Conservation (phyloP, 1,140 invertebrate genomes). For the Drosophila tropicalis region DNA sequence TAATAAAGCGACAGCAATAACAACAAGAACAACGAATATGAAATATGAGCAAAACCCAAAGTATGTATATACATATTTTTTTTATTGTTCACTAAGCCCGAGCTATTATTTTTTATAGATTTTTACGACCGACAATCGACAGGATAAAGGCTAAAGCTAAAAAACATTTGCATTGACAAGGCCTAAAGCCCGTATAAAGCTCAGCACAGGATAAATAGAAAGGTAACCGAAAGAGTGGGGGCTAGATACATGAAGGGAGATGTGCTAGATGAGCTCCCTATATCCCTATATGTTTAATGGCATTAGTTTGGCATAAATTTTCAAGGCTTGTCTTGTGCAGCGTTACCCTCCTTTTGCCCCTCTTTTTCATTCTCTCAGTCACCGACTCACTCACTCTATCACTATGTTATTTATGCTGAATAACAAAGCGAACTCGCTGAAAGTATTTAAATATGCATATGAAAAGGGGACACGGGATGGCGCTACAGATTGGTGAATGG, state of each 20-base stretch:
- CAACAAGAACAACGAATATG: not conserved
- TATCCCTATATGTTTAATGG: conserved; percentile 49
- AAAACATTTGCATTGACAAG: conserved; percentile 69
- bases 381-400: not conserved
- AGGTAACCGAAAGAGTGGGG: conserved; percentile 5
- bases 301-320: conserved; percentile 72
- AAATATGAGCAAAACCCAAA: conserved; percentile 18
- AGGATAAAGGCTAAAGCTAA: conserved; percentile 68
- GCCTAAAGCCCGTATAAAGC: conserved; percentile 55
- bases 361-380: not conserved
- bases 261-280: conserved; percentile 16
- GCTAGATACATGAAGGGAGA: conserved; percentile 3
- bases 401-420: conserved; percentile 62
- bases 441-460: conserved; percentile 64
- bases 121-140: conserved; percentile 70
- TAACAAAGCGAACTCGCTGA: conserved; percentile 51
- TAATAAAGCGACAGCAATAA: conserved; percentile 28
- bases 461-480: conserved; percentile 7
- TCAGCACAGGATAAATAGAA: conserved; percentile 14
- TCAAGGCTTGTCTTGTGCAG: conserved; percentile 27
- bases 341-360: not conserved
- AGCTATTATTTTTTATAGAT: conserved; percentile 55
- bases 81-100: conserved; percentile 52
- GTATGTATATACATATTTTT: conserved; percentile 9
- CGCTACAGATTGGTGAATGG: not conserved